Base-by-base conservation (phyloP, 2,797 vertebrate species). In the Mastacembelus armatus region DNA sequence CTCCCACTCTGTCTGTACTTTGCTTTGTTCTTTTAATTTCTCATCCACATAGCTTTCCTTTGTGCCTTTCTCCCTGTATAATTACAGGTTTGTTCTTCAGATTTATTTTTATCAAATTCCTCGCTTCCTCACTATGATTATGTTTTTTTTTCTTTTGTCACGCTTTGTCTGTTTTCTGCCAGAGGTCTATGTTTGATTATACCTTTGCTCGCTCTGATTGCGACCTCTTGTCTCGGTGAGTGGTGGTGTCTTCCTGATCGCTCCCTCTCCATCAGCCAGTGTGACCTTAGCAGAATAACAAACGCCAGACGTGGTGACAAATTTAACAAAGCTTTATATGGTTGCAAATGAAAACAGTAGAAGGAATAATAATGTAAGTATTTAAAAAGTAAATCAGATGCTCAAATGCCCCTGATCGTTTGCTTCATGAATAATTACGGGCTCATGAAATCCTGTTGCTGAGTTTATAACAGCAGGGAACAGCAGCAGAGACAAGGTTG, bases 281-380 rank as follows among this genome's bases (percentile, higher is more conserved):
- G 63, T 84, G 86, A 90, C 88, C 86, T 90, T 91, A 86, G 77
- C 67, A 42, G 59, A 56, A 63, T 10, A 73, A 81, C 44, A 71
- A 51, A 74, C n/a, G 55, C 1, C 11, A 35, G 48, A 74, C 36
- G 63, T 19, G 43, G 71, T 5, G 24, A 76, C 45, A 55, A 38
- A 71, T 65, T 60, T 59, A 49, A 33, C 45, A 44, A 45, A 51
- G 19, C 61, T 48, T 66, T 44, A 35, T 74, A 57, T 52, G 19
- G n/a, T 39, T 64, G 22, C 10, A 61, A 40, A 54, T 49, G 14
- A 58, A 71, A 80, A 67, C 10, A 9, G 22, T 10, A 24, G 2
- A n/a, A 36, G 19, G 39, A 61, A 49, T 48, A 47, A 32, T 35
- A 18, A 30, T 36, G 39, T 16, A 50, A 59, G 64, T 43, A 10